Evolutionary conservation across 1,140 invertebrate genomes (phyloP).

Genomic region (Brachionus angularis): DNA sequence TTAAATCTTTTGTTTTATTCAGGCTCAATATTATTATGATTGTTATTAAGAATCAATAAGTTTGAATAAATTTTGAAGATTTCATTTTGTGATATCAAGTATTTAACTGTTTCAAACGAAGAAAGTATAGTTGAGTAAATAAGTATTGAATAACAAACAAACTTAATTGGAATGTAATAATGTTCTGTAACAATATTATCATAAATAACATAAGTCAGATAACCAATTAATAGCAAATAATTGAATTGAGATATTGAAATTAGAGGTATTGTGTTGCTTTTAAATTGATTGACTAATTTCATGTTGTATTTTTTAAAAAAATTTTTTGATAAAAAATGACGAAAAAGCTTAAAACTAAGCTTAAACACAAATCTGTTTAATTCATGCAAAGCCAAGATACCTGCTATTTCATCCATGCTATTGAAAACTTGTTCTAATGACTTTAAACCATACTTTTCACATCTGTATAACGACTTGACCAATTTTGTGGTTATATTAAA

Average conservation of each 20-base stretch:
- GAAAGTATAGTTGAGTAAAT: constrained; percentile 37
- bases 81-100: constrained; percentile 25
- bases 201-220: constrained; percentile 17
- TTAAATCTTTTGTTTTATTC: too few species aligned
- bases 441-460: constrained; percentile 27
- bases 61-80: too few species aligned
- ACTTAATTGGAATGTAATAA: constrained; percentile 28
- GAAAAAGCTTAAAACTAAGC: not conserved
- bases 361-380: constrained; percentile 6
- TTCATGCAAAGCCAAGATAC: constrained; percentile 6
- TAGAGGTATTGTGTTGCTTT: not conserved
- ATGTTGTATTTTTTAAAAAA: not conserved
- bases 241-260: constrained; percentile 22
- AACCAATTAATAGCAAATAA: constrained; percentile 16
- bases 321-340: not conserved
- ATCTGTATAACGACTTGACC: constrained; percentile 29
- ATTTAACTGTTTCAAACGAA: constrained; percentile 29
- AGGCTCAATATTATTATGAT: too few species aligned
- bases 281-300: not conserved
- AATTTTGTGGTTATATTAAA: constrained; percentile 10
- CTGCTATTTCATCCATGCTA: constrained; percentile 37
- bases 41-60: too few species aligned
- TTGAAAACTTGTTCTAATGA: constrained; percentile 33
- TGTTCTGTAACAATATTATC: constrained; percentile 37
- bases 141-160: constrained; percentile 36